Conservation (phyloP, 2,888 invertebrate genomes). For the Zootermopsis nevadensis region DNA sequence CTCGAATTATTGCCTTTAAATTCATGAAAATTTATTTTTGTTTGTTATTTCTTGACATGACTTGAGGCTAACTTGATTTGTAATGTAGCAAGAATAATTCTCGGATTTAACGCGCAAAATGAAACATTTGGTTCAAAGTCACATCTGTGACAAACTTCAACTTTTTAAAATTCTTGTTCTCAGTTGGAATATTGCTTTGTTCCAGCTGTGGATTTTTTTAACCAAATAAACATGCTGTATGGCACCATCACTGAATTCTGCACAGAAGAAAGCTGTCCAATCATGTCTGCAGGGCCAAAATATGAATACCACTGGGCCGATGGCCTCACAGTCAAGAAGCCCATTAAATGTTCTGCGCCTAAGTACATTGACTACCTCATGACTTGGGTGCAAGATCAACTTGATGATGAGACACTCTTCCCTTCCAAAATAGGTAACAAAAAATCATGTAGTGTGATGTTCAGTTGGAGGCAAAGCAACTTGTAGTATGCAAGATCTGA, state of each 20-base stretch:
- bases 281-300: conserved; percentile 99
- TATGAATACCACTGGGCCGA: conserved; percentile 99
- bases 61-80: too few relatives aligned
- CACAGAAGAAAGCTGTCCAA: conserved; percentile 95
- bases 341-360: conserved; percentile 98
- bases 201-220: conserved; percentile 98
- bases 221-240: conserved; percentile 99
- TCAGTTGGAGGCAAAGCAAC: not conserved
- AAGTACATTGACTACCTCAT: conserved; percentile 99
- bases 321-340: conserved; percentile 97
- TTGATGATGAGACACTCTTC: conserved; percentile 98
- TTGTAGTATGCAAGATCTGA: too few relatives aligned
- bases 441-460: conserved; percentile 25
- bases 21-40: too few relatives aligned
- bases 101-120: too few relatives aligned
- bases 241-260: conserved; percentile 99
- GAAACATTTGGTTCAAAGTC: too few relatives aligned
- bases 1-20: too few relatives aligned
- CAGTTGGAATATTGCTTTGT: conserved; percentile 55
- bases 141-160: too few relatives aligned
- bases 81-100: too few relatives aligned
- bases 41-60: too few relatives aligned
- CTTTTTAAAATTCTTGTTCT: not conserved
- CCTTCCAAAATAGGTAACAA: conserved; percentile 97
- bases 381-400: conserved; percentile 99